Percentiles rank a stretch among this genome's conserved stretches.
Evolutionary conservation across 2,113 vertebrate species (phyloP).

Genomic region (Vombatus ursinus): DNA sequence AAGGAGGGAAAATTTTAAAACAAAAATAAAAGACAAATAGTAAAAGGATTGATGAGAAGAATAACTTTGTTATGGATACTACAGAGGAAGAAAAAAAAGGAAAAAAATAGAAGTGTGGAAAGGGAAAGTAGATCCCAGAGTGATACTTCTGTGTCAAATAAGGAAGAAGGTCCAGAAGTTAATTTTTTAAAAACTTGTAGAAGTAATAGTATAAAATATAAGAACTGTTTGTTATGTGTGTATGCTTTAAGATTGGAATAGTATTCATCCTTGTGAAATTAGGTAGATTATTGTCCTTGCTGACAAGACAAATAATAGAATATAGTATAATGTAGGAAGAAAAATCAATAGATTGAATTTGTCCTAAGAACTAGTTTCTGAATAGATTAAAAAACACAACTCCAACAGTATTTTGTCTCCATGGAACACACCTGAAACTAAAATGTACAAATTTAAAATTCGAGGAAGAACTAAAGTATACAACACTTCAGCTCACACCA

Average conservation of each 20-base stretch:
- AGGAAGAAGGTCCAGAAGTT: neutral
- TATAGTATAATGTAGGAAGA: no score
- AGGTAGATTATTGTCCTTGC: neutral
- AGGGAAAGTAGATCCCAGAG: neutral
- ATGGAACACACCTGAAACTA: no score
- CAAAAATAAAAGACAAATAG: neutral
- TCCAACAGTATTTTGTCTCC: no score
- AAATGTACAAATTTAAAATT: no score
- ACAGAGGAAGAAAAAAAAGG: neutral
- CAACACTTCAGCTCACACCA: no score
- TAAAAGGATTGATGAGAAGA: neutral
- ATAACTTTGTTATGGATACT: neutral
- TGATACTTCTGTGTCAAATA: neutral
- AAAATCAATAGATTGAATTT: no score
- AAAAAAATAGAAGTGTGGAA: neutral
- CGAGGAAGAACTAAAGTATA: no score
- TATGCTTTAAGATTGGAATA: neutral
- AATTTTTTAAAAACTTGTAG: neutral
- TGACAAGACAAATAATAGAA: neutral
- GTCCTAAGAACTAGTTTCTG: no score
- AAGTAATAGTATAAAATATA: neutral
- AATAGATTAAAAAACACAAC: no score
- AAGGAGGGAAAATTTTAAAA: neutral
- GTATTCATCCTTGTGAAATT: neutral
- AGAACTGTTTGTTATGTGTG: neutral